phyloP scores from a whole-genome alignment of 1,140 invertebrate genomes.

The Euschistus heros region DNA sequence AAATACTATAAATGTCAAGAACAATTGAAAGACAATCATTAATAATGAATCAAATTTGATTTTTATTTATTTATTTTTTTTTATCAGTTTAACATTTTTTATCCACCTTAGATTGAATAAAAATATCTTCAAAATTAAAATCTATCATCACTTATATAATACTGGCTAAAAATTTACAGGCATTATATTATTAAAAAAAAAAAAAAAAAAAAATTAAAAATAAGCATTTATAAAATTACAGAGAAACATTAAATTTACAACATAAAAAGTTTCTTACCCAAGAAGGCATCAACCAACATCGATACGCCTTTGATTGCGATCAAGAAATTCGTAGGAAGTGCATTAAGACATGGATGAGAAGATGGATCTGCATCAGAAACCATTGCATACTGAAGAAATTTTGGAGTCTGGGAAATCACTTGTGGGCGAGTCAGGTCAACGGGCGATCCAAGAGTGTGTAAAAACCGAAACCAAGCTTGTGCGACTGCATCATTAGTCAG shows the following conservation, averaged over 20 bases:
- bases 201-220: not conserved
- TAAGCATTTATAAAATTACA: not conserved
- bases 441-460: conserved; percentile 88
- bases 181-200: no score
- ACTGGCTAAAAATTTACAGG: no score
- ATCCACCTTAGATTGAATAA: no score
- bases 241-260: not conserved
- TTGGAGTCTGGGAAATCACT: conserved; percentile 56
- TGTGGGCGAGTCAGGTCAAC: conserved; percentile 72
- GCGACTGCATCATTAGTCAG: conserved; percentile 83
- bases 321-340: conserved; percentile 79
- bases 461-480: conserved; percentile 88
- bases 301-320: conserved; percentile 90
- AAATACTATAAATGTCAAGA: no score
- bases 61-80: no score
- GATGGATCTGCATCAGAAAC: conserved; percentile 70
- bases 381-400: conserved; percentile 55
- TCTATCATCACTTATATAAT: no score
- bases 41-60: not conserved
- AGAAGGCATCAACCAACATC: conserved; percentile 86
- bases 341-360: conserved; percentile 81
- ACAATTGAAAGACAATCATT: not conserved
- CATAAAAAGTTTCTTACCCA: conserved; percentile 56
- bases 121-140: no score
- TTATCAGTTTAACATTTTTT: no score